Evolutionary conservation across 2,113 vertebrate species (phyloP).

Genomic region (Telmatochromis bifrenatus): DNA sequence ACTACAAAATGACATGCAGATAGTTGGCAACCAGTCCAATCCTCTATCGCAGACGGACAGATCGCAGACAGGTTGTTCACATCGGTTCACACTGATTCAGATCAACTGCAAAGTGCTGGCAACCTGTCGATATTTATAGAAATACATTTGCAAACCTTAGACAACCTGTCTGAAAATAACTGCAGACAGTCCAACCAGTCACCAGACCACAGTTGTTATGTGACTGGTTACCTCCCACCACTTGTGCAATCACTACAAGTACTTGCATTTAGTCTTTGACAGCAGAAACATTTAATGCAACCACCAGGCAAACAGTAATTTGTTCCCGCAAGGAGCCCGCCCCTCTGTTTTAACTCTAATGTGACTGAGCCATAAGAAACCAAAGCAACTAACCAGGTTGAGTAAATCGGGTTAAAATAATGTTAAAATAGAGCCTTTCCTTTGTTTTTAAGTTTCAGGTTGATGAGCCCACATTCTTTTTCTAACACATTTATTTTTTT

Average conservation of each 20-base stretch:
- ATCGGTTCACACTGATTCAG: neutral
- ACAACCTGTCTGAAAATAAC: neutral
- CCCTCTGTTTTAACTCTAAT: neutral
- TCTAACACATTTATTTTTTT: neutral
- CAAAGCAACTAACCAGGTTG: neutral
- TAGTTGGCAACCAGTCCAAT: neutral
- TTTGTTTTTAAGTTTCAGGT: neutral
- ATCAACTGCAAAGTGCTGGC: neutral
- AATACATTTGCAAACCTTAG: neutral
- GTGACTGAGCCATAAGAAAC: neutral
- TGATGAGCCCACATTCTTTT: neutral
- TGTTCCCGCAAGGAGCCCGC: neutral
- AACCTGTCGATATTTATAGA: neutral
- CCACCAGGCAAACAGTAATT: neutral
- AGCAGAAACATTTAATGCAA: neutral
- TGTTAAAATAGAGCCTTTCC: neutral
- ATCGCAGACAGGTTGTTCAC: neutral
- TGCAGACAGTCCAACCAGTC: neutral
- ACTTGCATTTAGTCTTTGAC: neutral
- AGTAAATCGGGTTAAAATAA: neutral
- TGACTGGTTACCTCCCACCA: neutral
- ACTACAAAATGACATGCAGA: neutral
- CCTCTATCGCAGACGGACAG: accelerated
- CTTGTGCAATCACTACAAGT: neutral
- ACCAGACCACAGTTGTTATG: neutral